phyloP scores from a whole-genome alignment of 2,113 vertebrate genomes.

The Megaptera novaeangliae region DNA sequence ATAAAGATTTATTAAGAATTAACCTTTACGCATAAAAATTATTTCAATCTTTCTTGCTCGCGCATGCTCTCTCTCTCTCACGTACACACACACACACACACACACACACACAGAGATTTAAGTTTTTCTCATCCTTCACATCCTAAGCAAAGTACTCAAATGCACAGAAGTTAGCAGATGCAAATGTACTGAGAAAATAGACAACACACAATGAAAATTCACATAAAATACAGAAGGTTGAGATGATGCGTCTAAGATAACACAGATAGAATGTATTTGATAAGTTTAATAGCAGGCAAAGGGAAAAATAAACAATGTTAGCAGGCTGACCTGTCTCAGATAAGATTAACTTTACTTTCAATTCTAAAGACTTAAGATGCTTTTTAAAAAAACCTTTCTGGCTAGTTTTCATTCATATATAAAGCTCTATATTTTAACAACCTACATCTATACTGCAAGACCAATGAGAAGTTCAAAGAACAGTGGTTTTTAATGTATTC shows the following conservation, averaged over 20 bases:
- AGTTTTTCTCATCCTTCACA: background rate
- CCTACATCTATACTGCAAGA: background rate
- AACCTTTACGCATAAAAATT: background rate
- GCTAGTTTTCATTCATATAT: background rate
- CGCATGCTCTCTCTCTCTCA: no score
- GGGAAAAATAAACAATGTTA: background rate
- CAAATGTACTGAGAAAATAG: background rate
- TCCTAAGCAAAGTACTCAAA: background rate
- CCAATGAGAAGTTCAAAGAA: constrained; percentile 36
- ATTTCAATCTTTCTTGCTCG: background rate
- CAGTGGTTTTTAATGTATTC: background rate
- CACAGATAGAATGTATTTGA: background rate
- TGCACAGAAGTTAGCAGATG: background rate
- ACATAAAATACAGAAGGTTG: background rate
- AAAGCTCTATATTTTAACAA: background rate
- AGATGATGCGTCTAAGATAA: background rate
- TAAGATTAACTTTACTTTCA: constrained; percentile 9
- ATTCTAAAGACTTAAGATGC: constrained; percentile 3
- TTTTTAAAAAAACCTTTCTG: background rate
- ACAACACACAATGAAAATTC: background rate
- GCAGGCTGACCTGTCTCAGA: background rate
- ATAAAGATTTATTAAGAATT: background rate
- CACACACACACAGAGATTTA: background rate
- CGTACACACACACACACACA: background rate
- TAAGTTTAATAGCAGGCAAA: background rate